Evolutionary conservation across 2,888 invertebrate genomes (phyloP).

Genomic region (Agrotis segetum): DNA sequence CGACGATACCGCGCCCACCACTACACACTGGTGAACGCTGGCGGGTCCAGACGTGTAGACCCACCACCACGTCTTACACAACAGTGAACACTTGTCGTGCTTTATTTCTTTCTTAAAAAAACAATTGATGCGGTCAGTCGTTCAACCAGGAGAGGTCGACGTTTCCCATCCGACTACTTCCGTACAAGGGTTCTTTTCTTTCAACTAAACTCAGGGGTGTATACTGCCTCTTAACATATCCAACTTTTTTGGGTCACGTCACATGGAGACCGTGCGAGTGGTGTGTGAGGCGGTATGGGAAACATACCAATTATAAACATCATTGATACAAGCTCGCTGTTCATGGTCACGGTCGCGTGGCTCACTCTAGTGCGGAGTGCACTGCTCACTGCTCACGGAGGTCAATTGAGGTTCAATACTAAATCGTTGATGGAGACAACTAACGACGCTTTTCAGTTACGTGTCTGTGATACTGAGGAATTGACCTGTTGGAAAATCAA

Average conservation of each 20-base stretch:
- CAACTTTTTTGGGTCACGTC: background rate
- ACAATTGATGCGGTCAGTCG: too few species aligned
- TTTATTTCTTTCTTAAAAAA: too few species aligned
- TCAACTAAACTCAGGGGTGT: too few species aligned
- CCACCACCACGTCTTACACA: background rate
- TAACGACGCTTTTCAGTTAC: background rate
- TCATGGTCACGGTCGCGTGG: background rate
- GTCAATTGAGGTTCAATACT: conserved; percentile 9
- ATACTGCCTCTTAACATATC: too few species aligned
- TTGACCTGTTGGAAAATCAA: too few species aligned
- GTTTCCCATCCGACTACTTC: background rate
- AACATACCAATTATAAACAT: background rate
- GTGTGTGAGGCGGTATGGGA: background rate
- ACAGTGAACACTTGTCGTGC: too few species aligned
- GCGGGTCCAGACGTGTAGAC: too few species aligned
- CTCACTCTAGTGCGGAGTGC: conserved; percentile 1
- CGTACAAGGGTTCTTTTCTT: too few species aligned
- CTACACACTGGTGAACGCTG: background rate
- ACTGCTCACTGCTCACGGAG: background rate
- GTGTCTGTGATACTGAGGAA: background rate
- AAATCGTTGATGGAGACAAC: conserved; percentile 1
- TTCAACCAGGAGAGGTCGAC: background rate
- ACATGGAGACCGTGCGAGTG: background rate
- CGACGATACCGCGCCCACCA: background rate
- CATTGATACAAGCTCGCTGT: background rate